Percentiles rank a stretch among this genome's conserved stretches.
These are phyloP conservation scores for Passerina amoena DNA, from an alignment of 2,113 vertebrate species.

Conservation along the genomic window DNA sequence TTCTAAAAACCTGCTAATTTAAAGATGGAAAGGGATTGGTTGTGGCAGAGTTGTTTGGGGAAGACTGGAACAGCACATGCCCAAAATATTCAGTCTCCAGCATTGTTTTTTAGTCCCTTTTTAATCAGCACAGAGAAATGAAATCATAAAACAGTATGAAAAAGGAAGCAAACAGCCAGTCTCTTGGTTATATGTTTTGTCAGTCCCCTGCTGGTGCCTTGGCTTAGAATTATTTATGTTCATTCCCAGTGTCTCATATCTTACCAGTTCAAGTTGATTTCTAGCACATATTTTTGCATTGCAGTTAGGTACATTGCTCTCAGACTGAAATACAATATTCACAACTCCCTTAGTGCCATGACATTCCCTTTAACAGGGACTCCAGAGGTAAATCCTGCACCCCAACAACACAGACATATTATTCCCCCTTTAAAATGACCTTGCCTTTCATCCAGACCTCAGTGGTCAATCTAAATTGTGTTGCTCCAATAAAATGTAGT, in stretches of 20 bases:
- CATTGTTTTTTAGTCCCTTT: constrained; percentile 33
- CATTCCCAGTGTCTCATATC: constrained; percentile 33
- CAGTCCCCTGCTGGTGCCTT: constrained; percentile 55
- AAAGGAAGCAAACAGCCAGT: constrained; percentile 42
- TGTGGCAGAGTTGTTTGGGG: background rate
- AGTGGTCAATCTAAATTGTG: constrained; percentile 16
- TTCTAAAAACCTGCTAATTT: background rate
- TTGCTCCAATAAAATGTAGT: background rate
- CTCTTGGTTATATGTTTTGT: constrained; percentile 45
- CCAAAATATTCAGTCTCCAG: background rate
- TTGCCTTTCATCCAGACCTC: background rate
- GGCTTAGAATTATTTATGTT: constrained; percentile 56
- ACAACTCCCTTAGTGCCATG: background rate
- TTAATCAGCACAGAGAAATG: constrained; percentile 58
- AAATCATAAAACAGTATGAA: constrained; percentile 49
- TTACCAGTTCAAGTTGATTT: constrained; percentile 31
- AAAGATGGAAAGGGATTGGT: background rate
- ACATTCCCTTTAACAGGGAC: background rate
- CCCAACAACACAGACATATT: fast-evolving
- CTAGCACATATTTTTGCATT: constrained; percentile 21
- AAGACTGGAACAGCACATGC: background rate
- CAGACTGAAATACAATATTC: constrained; percentile 15
- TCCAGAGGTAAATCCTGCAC: background rate
- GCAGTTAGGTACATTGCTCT: background rate
- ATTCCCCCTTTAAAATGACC: background rate